Conservation (phyloP, 1,140 invertebrate genomes). For the Vanessa atalanta region DNA sequence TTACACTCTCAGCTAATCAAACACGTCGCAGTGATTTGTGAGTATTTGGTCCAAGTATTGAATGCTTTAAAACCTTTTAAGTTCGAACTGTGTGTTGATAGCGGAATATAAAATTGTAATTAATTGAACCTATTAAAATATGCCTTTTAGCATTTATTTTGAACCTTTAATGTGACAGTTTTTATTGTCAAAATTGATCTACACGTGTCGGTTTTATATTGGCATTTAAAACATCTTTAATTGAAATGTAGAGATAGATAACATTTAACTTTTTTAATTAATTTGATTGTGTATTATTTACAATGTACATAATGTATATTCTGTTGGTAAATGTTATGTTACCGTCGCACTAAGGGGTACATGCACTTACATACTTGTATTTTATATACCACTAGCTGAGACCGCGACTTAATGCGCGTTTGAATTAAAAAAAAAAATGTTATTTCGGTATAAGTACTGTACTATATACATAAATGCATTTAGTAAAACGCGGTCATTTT, state of each 20-base stretch:
- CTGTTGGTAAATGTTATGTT: no score
- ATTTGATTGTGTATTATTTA: no score
- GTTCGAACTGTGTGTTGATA: slow-evolving; percentile 54
- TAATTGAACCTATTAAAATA: slow-evolving; percentile 62
- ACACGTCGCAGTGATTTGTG: slow-evolving; percentile 64
- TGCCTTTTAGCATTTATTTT: slow-evolving; percentile 34
- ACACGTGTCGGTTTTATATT: slow-evolving; percentile 13
- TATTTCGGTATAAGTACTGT: no score
- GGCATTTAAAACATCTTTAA: neutral
- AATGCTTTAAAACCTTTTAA: slow-evolving; percentile 76
- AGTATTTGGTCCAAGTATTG: slow-evolving; percentile 59
- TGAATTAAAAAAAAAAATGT: no score
- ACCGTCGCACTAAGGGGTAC: no score
- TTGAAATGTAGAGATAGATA: neutral
- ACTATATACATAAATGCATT: no score
- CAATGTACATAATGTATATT: no score
- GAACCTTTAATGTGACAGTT: slow-evolving; percentile 23
- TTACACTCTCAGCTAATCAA: slow-evolving; percentile 24
- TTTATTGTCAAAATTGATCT: slow-evolving; percentile 25
- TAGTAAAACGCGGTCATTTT: no score
- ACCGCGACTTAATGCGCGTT: no score
- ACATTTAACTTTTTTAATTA: neutral
- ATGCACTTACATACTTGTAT: no score
- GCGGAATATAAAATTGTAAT: slow-evolving; percentile 67
- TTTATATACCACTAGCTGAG: no score